Base-by-base conservation (phyloP, 2,888 invertebrate genomes). In the Tinea semifulvella region DNA sequence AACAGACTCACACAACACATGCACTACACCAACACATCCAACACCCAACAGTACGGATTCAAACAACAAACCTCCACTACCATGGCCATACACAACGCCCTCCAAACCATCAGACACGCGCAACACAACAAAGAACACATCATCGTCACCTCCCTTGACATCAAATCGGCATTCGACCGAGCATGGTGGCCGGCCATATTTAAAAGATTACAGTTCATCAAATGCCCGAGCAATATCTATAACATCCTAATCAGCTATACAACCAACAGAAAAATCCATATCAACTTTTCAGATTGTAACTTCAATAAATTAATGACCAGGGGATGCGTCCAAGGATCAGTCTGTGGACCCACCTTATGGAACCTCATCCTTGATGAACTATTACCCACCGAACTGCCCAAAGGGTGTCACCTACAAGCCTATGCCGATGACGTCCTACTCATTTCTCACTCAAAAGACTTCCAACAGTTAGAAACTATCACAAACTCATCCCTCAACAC, bases 251-350 rank as follows among this genome's bases (percentile, higher is more conserved):
- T 14, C 0, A 48, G 44, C 31, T 58, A 57, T 40, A n/a, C 48
- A 0, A 4, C 10, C 0, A 13, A 52, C 2, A 17, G 56, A 1
- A 36, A 6, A 2, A 50, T 54, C 1, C 17, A 2, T 0, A 6
- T 56, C 0, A 36, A 49, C 18, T 47, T 46, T 10, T 49, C 51
- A 0, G 52, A 47, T 3, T 2, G 26, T 1, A 19, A 4, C 0
- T 40, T 25, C 1, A 7, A 27, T 3, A 54, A 54, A 43, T 2
- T 6, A 0, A 52, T 50, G 43, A 47, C 50, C 3, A 53, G 39
- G 22, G 56, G 56, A 0, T 57, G 56, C 43, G 49, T 56, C 0
- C 56, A 57, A 42, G 57, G 56, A 0, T 56, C 56, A 0, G 44
- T 46, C 0, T 48, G 51, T 4, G 54, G 54, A 1, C 54, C 55